phyloP scores from a whole-genome alignment of 37 sponge, comb jelly and placozoan genomes.

The Corticium candelabrum region DNA sequence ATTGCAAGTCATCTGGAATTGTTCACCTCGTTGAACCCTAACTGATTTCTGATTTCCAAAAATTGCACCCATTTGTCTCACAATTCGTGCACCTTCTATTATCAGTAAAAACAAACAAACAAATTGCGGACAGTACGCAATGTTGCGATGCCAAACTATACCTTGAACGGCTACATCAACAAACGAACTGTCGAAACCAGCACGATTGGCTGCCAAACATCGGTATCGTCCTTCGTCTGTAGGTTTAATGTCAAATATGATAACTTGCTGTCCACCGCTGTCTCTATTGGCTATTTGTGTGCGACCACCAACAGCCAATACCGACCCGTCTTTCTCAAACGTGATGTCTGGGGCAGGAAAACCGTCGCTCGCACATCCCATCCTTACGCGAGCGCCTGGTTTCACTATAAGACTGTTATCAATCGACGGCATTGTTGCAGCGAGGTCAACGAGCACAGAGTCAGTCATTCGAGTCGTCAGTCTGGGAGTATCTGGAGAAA shows the following conservation, averaged over 20 bases:
- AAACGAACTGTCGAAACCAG: too few relatives aligned
- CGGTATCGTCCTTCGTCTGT: neutral
- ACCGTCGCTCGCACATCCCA: neutral
- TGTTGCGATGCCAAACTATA: too few relatives aligned
- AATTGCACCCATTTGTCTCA: too few relatives aligned
- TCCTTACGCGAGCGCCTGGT: neutral
- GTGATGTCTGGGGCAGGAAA: neutral
- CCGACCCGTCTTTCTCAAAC: neutral
- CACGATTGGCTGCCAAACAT: neutral
- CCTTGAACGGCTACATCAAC: too few relatives aligned
- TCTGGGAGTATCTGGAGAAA: too few relatives aligned
- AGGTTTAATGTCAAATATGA: neutral
- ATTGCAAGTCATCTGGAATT: neutral
- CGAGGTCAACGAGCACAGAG: too few relatives aligned
- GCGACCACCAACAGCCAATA: neutral
- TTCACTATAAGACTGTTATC: neutral
- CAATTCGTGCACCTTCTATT: too few relatives aligned
- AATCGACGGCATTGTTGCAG: neutral
- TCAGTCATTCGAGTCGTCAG: too few relatives aligned
- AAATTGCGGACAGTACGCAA: too few relatives aligned
- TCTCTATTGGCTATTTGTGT: neutral
- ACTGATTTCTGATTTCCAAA: too few relatives aligned
- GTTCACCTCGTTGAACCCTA: neutral
- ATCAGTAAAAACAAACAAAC: too few relatives aligned
- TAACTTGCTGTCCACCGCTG: neutral